Base-by-base conservation (phyloP, 2,888 invertebrate genomes). In the Yponomeuta cagnagella region DNA sequence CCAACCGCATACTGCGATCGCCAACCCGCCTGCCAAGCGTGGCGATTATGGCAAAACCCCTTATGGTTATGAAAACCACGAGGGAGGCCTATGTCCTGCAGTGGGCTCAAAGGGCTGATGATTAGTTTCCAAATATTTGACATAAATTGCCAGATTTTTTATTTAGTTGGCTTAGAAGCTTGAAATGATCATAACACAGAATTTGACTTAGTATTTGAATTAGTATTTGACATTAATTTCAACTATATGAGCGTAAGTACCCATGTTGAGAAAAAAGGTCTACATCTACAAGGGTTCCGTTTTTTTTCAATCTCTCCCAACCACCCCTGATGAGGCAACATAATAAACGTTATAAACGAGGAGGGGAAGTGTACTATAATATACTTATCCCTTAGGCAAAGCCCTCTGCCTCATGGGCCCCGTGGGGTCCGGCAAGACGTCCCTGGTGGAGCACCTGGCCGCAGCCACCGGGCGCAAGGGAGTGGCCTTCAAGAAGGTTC, bases 351-450 rank as follows among this genome's bases (percentile, higher is more conserved):
- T 23, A 23, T 23, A 23, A 23, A 23, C 5, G 10, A 12, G 12
- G 10, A 10, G 5, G 10, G 10, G 52, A 12, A 52, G 2, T 9
- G 10, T 52, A 52, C 37, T 33, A 33, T 33, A 33, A 58, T 15
- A 15, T 15, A 15, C 3, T 43, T 10, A n/a, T 43, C 43, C 15
- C 73, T 1, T 73, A 93, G 93, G 93, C n/a, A 90, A 94, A 86
- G 93, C 96, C 6, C 90, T 96, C 67, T 95, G 95, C 73, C 87
- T 98, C 0, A 94, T 96, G 84, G 98, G 98, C 0, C 96, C 97
- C 0, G 97, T 99, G 10, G 99, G 99, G 0, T 96, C 97, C 76
- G 99, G 99, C 1, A 99, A 99, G 92, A 98, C 99, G 0, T 95
- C 96, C 0, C 83, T 99, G 4, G 96, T 98, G 10, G 97, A 98